Evolutionary conservation across 1,140 invertebrate genomes (phyloP), one percentile per base, ranked within the genome.

Genomic region (Listronotus oregonensis): DNA sequence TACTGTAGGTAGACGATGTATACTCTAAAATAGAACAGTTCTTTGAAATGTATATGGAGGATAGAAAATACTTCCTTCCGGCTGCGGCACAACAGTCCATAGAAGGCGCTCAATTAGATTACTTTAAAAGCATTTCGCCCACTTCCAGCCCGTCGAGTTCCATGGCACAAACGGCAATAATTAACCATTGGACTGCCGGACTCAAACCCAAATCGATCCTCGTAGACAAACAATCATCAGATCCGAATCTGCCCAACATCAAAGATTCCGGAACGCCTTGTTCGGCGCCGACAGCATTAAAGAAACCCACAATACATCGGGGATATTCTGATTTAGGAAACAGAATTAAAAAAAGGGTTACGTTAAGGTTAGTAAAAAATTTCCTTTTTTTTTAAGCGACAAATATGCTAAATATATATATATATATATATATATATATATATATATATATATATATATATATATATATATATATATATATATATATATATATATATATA

Each of bases 21-120:
- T 94, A 96, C 83, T 87, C 86, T 74, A 97, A 97, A 84, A 83
- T 97, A 76, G 94, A 97, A 81, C 88, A 95, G 80, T 85, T 97
- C 73, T 87, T 97, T 76, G 94, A 97, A 77, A 85, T 96, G 81
- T 95, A 96, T 78, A 87, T 94, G 84, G 93, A 95, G 79, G 94
- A 96, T 80, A 84, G 94, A 74, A 88, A 90, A 78, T 81, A 57
- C 27, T 59, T 66, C 32, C 47, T 66, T 40, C 54, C 57, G 21
- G 32, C 42, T 15, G 10, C 43, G 6, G 46, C 43, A n/a, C 43
- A 37, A 49, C 47, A 52, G 39, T 6, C 32, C 39, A 9, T 32
- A 9, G 10, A 47, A 12, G 47, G 8, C 12, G 11, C 27, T 44
- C 10, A 12, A 49, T 17, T 37, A n/a, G 40, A 57, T 17, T 27